Conservation (phyloP, 2,888 invertebrate species). For the Deilephila elpenor region DNA sequence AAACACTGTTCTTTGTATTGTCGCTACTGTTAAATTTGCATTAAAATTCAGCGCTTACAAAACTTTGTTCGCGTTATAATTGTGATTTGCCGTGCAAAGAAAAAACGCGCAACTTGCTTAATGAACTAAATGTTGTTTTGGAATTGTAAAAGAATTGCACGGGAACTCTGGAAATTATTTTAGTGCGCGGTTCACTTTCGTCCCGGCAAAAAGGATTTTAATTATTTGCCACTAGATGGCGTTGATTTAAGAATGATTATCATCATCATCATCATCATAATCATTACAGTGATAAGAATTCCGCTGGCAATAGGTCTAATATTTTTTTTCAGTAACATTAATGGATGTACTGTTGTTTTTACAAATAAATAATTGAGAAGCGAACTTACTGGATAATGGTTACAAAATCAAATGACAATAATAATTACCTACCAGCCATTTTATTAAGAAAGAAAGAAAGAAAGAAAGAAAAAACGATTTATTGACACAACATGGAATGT, state of each 20-base stretch:
- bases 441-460: too few relatives aligned
- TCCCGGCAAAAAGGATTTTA: background rate
- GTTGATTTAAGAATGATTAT: background rate
- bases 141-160: slow-evolving; percentile 5
- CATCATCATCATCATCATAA: too few relatives aligned
- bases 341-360: too few relatives aligned
- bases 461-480: too few relatives aligned
- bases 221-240: background rate
- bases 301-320: too few relatives aligned
- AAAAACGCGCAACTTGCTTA: slow-evolving; percentile 13
- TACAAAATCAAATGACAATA: too few relatives aligned
- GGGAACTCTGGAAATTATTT: background rate
- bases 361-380: too few relatives aligned
- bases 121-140: slow-evolving; percentile 24
- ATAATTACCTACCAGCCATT: too few relatives aligned
- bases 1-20: background rate
- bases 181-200: background rate
- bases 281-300: too few relatives aligned
- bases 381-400: too few relatives aligned
- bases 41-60: background rate
- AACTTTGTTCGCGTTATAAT: slow-evolving; percentile 17
- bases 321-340: too few relatives aligned
- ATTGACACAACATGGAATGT: too few relatives aligned
- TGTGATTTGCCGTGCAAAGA: slow-evolving; percentile 20
- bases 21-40: background rate